A percentile compares a stretch with the other conserved stretches of the same genome.
phyloP scores from a whole-genome alignment of 2,113 vertebrate genomes.

The Rhodinocichla rosea region DNA sequence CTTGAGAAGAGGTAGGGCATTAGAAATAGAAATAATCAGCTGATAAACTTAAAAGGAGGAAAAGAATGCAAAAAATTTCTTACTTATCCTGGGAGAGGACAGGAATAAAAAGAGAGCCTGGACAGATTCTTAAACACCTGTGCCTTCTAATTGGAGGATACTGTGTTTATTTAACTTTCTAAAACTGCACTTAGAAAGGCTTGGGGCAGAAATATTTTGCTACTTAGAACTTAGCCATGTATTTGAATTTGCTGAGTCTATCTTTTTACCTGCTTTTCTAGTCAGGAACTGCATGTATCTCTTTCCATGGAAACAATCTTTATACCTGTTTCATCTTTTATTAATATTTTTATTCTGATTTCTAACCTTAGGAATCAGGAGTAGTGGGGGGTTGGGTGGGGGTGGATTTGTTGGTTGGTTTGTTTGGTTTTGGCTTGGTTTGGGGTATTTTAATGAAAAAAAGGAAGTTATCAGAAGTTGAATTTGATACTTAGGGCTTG shows the following conservation, averaged over 20 bases:
- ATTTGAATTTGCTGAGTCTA: not conserved
- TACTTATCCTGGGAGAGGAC: not conserved
- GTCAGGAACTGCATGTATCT: not conserved
- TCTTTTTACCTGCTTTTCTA: not conserved
- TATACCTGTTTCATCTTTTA: not conserved
- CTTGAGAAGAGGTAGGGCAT: not conserved
- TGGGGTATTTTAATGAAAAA: not conserved
- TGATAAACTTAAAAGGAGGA: not conserved
- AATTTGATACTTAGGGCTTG: not conserved
- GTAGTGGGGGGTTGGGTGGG: accelerated
- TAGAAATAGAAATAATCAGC: not conserved
- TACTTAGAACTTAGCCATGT: not conserved
- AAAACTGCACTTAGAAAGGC: not conserved
- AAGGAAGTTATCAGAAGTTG: not conserved
- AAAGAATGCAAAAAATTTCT: not conserved
- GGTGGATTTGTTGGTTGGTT: not conserved
- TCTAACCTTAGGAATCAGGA: not conserved
- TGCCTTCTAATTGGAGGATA: not conserved
- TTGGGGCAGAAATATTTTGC: not conserved
- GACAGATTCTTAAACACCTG: not conserved
- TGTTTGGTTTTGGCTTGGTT: not conserved
- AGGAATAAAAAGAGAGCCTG: not conserved
- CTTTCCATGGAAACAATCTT: not conserved
- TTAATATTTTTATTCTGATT: not conserved
- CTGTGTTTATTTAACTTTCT: not conserved